Evolutionary conservation across 2,888 invertebrate genomes (phyloP), one percentile per base, ranked within the genome.

Genomic region (Xanthia icteritia): DNA sequence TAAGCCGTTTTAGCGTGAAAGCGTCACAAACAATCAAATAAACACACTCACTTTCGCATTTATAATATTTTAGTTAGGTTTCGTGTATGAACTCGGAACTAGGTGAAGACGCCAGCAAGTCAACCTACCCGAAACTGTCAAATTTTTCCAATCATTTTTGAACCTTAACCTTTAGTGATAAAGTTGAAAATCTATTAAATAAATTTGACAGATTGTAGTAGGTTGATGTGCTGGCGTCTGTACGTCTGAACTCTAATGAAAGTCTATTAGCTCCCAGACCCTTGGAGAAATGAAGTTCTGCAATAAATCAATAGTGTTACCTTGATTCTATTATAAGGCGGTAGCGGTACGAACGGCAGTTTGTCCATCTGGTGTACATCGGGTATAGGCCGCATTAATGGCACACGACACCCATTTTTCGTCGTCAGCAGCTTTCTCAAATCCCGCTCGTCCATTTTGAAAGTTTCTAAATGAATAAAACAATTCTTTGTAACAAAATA

Each of bases 251-350:
- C 23, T 54, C 17, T 31, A 60, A 20, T 42, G 20, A 6, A 71
- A 45, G 42, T 31, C 0, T 4, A 36, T 11, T 36, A 39, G 39
- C 20, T 58, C 27, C 36, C 13, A 27, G 17, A n/a, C 13, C 20
- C n/a, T 60, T 68, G 39, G 20, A 20, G 15, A 31, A 31, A 78
- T 20, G 20, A 56, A 76, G 15, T 39, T 56, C 45, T 74, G 36
- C 72, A 69, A 76, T 39, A 66, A 70, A 69, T 69, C 27, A 48
- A 75, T 76, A 60, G 20, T 15, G 45, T 78, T 93, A 97, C 97
- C 94, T 96, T 96, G 84, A 94, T 92, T 74, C 96, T 91, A 83
- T 95, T 96, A 84, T 96, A 97, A 0, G 95, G 94, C 17, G 96
- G 96, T 39, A 92, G 76, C 3, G 96, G 95, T 31, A 89, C 93